Base-by-base conservation (phyloP, 53 echinoderm and acorn worm genomes). In the Paelopatides confundens region DNA sequence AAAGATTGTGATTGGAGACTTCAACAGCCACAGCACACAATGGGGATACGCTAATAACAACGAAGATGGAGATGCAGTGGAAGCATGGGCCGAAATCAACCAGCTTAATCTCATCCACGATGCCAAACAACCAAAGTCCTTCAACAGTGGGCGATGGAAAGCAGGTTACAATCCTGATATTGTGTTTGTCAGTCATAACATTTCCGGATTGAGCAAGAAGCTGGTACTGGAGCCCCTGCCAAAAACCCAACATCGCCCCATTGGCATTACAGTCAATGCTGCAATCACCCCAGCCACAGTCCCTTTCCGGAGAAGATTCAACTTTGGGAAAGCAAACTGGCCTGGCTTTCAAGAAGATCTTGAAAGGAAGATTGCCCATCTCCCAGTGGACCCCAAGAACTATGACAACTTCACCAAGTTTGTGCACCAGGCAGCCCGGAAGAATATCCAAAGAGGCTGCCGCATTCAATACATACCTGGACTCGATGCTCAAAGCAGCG, bases 121-220 rank as follows among this genome's bases (percentile, higher is more conserved):
- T 50, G 50, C 86, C 32, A 85, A 86, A 66, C 91, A 87, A 39
- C 92, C 88, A 69, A 71, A 71, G 2, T 85, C 92, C 12, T 92
- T 88, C 85, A 74, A 85, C 30, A 92, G 88, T 40, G 48, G 76
- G 43, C 88, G 84, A 0, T 88, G 92, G 92, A 92, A 33, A 85
- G 65, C 49, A 38, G 90, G 87, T n/a, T 93, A 86, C 33, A 90
- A 93, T 29, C 93, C 90, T 51, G 93, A 93, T 65, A 63, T 93
- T 4, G 49, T 36, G 31, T 65, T 35, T 27, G 89, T 31, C 26
- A 71, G 27, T n/a, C 13, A 39, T 7, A 62, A 40, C 34, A 90
- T 89, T 13, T 47, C 89, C 14, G 79, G 33, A 32, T 54, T 85
- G 7, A 74, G 86, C 33, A 69, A 86, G 81, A 90, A 89, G 82